Percentiles rank a stretch among this genome's conserved stretches.
These are phyloP conservation scores for Amblyopsis rosae DNA, from an alignment of 2,113 vertebrate species.

Conservation along the genomic window DNA sequence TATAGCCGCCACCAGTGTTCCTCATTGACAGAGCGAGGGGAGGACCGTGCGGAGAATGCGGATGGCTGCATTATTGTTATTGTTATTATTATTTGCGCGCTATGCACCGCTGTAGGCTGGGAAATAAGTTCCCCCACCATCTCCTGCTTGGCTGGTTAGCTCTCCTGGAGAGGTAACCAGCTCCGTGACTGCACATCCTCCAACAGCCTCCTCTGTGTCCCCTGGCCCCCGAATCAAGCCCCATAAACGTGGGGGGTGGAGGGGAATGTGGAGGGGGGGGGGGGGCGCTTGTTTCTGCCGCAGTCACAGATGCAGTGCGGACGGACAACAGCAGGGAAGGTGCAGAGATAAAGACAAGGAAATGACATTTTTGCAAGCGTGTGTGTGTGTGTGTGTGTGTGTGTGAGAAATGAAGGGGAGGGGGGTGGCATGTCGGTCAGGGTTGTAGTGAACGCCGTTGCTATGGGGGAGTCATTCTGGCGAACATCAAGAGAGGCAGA, in stretches of 20 bases:
- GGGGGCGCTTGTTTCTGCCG: too few species aligned
- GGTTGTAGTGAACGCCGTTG: conserved; percentile 13
- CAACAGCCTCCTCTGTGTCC: too few species aligned
- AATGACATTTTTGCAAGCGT: too few species aligned
- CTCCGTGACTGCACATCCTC: conserved; percentile 22
- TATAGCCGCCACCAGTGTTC: background rate
- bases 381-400: too few species aligned
- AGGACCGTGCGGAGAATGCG: conserved; percentile 13
- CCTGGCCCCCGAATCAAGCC: too few species aligned
- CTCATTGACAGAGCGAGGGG: background rate
- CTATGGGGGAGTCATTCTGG: conserved; percentile 14
- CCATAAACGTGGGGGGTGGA: too few species aligned
- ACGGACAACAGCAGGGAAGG: too few species aligned
- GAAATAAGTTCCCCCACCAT: conserved; percentile 24
- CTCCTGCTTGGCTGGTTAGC: background rate
- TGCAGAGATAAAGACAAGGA: too few species aligned
- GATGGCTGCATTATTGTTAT: background rate
- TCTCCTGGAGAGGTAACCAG: conserved; percentile 34
- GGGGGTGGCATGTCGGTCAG: conserved; percentile 9
- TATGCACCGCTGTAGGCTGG: conserved; percentile 13
- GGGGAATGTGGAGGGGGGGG: too few species aligned
- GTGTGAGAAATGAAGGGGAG: background rate
- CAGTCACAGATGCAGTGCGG: too few species aligned
- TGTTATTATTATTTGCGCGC: conserved; percentile 17
- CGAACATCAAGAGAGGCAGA: conserved; percentile 6